Evolutionary conservation across 2,888 invertebrate genomes (phyloP), one percentile per base, ranked within the genome.

Genomic region (Folsomia candida): DNA sequence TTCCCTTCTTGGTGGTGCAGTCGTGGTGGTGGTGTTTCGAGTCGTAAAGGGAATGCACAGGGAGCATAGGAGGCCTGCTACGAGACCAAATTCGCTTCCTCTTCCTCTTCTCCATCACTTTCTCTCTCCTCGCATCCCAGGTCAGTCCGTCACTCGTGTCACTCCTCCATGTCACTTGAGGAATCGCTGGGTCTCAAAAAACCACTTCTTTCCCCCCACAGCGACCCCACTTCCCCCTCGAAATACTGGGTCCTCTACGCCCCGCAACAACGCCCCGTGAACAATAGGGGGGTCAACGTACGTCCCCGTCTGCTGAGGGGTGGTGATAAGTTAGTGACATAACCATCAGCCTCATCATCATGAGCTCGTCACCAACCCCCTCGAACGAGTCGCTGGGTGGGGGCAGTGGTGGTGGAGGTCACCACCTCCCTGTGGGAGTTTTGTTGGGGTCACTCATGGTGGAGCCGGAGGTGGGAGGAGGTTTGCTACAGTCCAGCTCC

Each of bases 321-420:
- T n/a, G n/a, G n/a, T n/a, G n/a, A n/a, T n/a, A n/a, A n/a, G n/a
- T n/a, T n/a, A n/a, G n/a, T n/a, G n/a, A n/a, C n/a, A n/a, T n/a
- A n/a, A n/a, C n/a, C n/a, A n/a, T n/a, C n/a, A n/a, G n/a, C n/a
- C n/a, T n/a, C n/a, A n/a, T n/a, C n/a, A 37, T 14, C 37, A 37
- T 37, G 37, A 37, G 37, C 37, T 9, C 6, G 88, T 92, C 93
- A 86, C 88, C 88, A 83, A 93, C 93, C 87, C 93, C 93, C 86
- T 94, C 93, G 86, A 87, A 93, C 87, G 94, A 93, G 88, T 88
- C 91, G 86, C 90, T 91, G 84, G 90, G 91, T 88, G 92, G 92
- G 86, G 37, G 37, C 37, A 37, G 37, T 37, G 37, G 37, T 4
- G 37, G 37, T 9, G 6, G 14, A 9, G 14, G 4, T 14, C 6